Evolutionary conservation across 2,113 vertebrate species (phyloP), one percentile per base, ranked within the genome.

Genomic region (Crotalus tigris): DNA sequence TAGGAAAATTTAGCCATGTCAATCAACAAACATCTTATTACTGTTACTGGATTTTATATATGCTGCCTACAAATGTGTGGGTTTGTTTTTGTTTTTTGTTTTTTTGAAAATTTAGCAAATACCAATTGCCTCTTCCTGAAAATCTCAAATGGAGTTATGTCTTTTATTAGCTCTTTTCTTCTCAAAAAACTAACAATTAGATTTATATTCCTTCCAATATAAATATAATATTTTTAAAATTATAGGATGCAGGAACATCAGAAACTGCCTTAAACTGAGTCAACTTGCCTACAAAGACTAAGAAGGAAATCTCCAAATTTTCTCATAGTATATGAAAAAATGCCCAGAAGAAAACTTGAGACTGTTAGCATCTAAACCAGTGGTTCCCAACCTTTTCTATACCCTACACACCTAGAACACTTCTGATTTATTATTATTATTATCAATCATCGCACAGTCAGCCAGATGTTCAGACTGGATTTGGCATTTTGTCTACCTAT

Each of bases 1-100:
- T 51, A 94, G 91, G 88, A 94, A 93, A 86, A 92, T 93, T 95
- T 93, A 69, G 24, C 17, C 23, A 49, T 92, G 59, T 4, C 69
- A 54, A 6, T 92, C 26, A 69, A 19, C 64, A 2, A 88, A 3
- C 4, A 7, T 2, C 12, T 94, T 0, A 1, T 4, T 61, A 92
- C 23, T 44, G 58, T 91, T 92, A 21, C 5, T 90, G 44, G 49
- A 5, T 33, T 29, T n/a, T 93, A 17, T 44, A 91, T 26, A 26
- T 11, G 1, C 51, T 85, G 58, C 6, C 39, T 33, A 57, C 93
- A 44, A 87, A 69, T 5, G 33, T 0, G 0, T 2, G 0, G 61
- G 21, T 8, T 59, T 61, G 55, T 1, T 57, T 57, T 57, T 51
- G 8, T 57, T 64, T 64, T 29, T 29, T 61, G 9, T 10, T 29